Evolutionary conservation across 2,797 vertebrate species (phyloP), one percentile per base, ranked within the genome.

Genomic region (Falco biarmicus): DNA sequence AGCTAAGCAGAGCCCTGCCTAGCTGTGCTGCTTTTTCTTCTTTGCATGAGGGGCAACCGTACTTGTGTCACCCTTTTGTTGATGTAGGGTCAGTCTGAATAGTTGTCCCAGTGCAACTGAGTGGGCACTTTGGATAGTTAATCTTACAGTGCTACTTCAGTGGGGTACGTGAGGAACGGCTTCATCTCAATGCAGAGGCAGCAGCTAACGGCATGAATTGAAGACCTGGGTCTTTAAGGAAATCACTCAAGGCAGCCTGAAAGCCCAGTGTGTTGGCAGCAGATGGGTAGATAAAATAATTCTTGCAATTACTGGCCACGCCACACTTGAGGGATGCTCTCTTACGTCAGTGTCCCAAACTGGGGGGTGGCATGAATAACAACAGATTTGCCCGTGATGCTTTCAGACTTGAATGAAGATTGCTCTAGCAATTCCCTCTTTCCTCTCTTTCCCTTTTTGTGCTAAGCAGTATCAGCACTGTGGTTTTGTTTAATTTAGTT

Each of bases 361-460:
- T 18, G 4, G 6, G 12, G 11, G 17, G 1, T 11, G 0, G 3
- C 29, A 51, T 59, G 77, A 92, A 51, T 69, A 69, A 60, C n/a
- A 85, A 57, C 29, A 48, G 69, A 81, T 91, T 91, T 90, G 26
- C 26, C 39, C 17, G 3, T 61, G 59, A 76, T 82, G 48, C 11
- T 94, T 85, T 87, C 34, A 82, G 16, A 47, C 57, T 92, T 65
- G 74, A 94, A 87, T 82, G 84, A 45, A 76, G 29, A 84, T 66
- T 82, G 59, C 47, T 76, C 19, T 56, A 76, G 56, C 28, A 82
- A 25, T 69, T 84, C 18, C 8, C 10, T 77, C 28, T 79, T 86
- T 84, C 45, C 5, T 71, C 12, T 25, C 4, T 54, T 81, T 93
- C 12, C 5, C 9, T 61, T 90, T 92, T 61, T 71, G 21, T 88